Base-by-base conservation (phyloP, 2,888 invertebrate genomes). In the Dryococelus australis region DNA sequence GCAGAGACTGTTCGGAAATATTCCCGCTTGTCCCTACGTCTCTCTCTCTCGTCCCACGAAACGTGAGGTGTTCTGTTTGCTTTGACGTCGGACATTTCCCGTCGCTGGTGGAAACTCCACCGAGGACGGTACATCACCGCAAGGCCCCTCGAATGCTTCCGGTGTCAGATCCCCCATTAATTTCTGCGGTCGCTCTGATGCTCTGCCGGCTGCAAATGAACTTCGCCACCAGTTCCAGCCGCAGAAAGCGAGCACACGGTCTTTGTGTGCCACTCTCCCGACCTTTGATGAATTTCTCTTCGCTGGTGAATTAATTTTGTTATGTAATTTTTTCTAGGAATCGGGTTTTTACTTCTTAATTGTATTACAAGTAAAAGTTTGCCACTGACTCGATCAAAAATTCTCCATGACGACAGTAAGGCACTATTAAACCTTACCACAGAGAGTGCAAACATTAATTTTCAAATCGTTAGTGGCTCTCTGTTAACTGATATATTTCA, bases 141-240 rank as follows among this genome's bases (percentile, higher is more conserved):
- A 47, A 47, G 47, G 47, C 16, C 65, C n/a, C n/a, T 65, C 12
- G 65, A 65, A 65, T 65, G 65, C 65, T 65, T 65, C n/a, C 65
- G 65, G 65, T 65, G 65, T 65, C 65, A 24, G 65, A 65, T 65
- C 24, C 65, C 51, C 65, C 65, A 65, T 65, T 65, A 65, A 65
- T 65, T 65, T 65, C 65, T 65, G 65, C 65, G 65, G 65, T 65
- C 65, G 20, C 65, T 65, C 65, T 65, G 65, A 65, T n/a, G 65
- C 65, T 65, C 65, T n/a, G 65, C 65, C 65, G 65, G n/a, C 65
- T 65, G 65, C 65, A 65, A 65, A 65, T 65, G 65, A 65, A 65
- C 65, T 65, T 65, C 65, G 2, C 65, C 24, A 24, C 24, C 13
- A 6, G 65, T 65, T 65, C 65, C 65, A 65, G 65, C 65, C 13